Base-by-base conservation (phyloP, 2,113 vertebrate genomes). In the Tetrao urogallus region DNA sequence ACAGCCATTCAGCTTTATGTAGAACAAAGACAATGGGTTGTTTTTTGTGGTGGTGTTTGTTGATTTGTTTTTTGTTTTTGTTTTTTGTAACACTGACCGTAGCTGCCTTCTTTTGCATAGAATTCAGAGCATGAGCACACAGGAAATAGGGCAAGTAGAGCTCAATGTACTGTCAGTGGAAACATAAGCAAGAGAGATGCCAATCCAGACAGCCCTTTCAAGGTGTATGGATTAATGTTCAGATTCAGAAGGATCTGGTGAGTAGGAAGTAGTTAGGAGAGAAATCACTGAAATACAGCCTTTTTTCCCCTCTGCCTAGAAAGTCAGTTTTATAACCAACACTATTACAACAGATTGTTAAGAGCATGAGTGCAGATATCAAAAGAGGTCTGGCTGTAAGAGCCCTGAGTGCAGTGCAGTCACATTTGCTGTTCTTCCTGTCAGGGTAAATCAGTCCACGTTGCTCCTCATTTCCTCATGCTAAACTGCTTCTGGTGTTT, bases 341-440 rank as follows among this genome's bases (percentile, higher is more conserved):
- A 69, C 36, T 52, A 18, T 27, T 73, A 30, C 25, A 80, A 45
- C 42, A 85, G 58, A 8, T 73, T 66, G 34, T 50, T 34, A 76
- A 90, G 64, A 60, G 22, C 63, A 18, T 6, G 34, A 79, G 22
- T 28, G 27, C 19, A 28, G 63, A 32, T 32, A 82, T 34, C 63
- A 32, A 30, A 43, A 89, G 47, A 45, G 74, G 7, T 57, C 30
- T 43, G 18, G 40, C 58, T 89, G 43, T 58, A 65, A 8, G 30
- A 54, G 43, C 30, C n/a, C 40, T 2, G 45, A 73, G 75, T 76
- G 72, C 67, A 70, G 71, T 6, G 2, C 48, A 48, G 60, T 78
- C 78, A 76, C 17, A 66, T 85, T 87, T 66, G 38, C 84, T 89
- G 79, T 67, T 69, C 77, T 80, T 80, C 75, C 88, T 90, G 82